phyloP scores from a whole-genome alignment of 2,113 vertebrate species.

The Diadophis punctatus region DNA sequence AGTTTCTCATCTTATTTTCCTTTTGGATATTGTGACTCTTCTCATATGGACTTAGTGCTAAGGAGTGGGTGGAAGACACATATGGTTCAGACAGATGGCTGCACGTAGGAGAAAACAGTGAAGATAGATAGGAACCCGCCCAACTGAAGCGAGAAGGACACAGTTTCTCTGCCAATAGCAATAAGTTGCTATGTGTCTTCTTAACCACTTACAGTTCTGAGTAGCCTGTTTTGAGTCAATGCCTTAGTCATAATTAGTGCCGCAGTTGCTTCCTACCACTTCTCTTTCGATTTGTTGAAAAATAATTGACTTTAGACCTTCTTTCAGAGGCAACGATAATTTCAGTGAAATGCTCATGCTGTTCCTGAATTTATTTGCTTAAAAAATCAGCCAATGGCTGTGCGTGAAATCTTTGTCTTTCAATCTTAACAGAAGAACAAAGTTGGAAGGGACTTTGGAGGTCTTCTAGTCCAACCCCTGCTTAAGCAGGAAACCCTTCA shows the following conservation, averaged over 20 bases:
- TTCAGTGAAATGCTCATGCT: background rate
- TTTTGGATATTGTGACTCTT: slow-evolving; percentile 19
- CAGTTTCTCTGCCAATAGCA: background rate
- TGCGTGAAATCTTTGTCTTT: background rate
- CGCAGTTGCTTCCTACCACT: background rate
- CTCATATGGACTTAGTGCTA: slow-evolving; percentile 23
- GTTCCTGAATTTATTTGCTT: background rate
- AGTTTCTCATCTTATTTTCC: slow-evolving; percentile 29
- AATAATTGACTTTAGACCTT: background rate
- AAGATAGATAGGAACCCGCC: background rate
- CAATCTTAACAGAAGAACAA: background rate
- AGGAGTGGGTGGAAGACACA: slow-evolving; percentile 38
- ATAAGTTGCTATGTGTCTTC: background rate
- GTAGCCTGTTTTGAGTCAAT: background rate
- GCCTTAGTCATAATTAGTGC: background rate
- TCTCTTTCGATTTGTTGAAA: background rate
- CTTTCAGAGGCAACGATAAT: background rate
- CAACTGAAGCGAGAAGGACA: background rate
- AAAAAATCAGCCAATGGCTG: background rate
- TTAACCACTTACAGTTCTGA: background rate
- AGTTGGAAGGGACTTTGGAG: background rate
- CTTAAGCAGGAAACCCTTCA: background rate
- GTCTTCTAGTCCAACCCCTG: background rate
- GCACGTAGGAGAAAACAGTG: slow-evolving; percentile 21
- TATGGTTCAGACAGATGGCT: slow-evolving; percentile 47